These are phyloP conservation scores for Erpornis zantholeuca DNA, from an alignment of 2,113 vertebrate species.

Conservation along the genomic window DNA sequence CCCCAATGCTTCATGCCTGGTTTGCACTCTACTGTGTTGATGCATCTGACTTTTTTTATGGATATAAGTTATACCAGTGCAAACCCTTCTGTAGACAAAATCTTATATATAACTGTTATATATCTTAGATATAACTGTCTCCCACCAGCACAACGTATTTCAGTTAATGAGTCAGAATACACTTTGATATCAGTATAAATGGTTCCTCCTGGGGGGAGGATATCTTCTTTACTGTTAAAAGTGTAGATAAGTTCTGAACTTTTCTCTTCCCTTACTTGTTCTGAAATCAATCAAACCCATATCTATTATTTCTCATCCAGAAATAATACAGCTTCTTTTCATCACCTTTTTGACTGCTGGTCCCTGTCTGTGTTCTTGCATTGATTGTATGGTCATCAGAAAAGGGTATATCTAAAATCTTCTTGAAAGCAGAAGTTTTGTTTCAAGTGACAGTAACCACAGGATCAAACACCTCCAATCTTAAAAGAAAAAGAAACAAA, in stretches of 20 bases:
- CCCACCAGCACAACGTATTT: slow-evolving; percentile 13
- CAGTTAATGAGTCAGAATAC: slow-evolving; percentile 56
- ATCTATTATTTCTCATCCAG: background rate
- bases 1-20: background rate
- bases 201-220: slow-evolving; percentile 6
- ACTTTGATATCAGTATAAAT: slow-evolving; percentile 44
- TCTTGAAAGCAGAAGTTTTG: background rate
- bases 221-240: slow-evolving; percentile 15
- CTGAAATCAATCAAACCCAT: background rate
- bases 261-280: background rate
- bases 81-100: slow-evolving; percentile 19
- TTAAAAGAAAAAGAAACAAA: slow-evolving; percentile 39
- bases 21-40: background rate
- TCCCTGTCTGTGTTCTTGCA: background rate
- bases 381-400: background rate
- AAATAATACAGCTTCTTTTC: slow-evolving; percentile 5
- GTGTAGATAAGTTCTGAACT: slow-evolving; percentile 22
- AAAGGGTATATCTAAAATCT: background rate
- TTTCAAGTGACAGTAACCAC: background rate
- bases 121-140: background rate
- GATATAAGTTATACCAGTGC: background rate
- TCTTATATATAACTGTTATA: background rate
- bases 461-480: background rate
- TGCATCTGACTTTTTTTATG: background rate
- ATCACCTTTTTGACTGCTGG: background rate